phyloP scores from a whole-genome alignment of 1,140 invertebrate species.

The Heliconius hewitsoni region DNA sequence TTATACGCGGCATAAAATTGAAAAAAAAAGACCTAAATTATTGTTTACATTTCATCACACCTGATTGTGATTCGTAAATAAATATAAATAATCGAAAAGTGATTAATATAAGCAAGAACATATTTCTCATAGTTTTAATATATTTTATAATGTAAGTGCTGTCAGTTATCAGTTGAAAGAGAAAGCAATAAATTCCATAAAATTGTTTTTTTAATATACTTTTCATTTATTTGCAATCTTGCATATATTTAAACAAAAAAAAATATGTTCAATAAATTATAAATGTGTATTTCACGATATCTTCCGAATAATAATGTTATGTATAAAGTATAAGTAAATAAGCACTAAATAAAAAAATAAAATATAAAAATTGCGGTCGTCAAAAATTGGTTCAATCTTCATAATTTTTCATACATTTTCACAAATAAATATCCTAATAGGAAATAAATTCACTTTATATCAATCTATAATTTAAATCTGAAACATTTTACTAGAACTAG shows the following conservation, averaged over 20 bases:
- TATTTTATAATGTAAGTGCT: constrained; percentile 3
- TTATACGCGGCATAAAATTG: too few species aligned
- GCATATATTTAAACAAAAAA: not conserved
- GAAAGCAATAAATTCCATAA: not conserved
- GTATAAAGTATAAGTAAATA: not conserved
- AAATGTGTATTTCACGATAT: not conserved
- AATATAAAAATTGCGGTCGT: not conserved
- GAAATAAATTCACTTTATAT: too few species aligned
- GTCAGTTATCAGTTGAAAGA: not conserved
- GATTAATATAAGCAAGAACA: not conserved
- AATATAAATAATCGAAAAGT: constrained; percentile 9
- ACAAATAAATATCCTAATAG: too few species aligned
- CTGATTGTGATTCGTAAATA: not conserved
- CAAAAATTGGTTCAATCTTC: not conserved
- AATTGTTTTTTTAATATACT: not conserved
- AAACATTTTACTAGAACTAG: too few species aligned
- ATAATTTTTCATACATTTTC: too few species aligned
- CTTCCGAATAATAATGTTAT: constrained; percentile 7
- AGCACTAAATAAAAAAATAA: not conserved
- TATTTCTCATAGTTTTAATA: constrained; percentile 10
- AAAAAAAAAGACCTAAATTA: too few species aligned
- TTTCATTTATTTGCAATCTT: not conserved
- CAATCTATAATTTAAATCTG: too few species aligned
- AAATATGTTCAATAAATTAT: not conserved
- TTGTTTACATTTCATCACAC: not conserved